Conservation (phyloP, 1,140 invertebrate genomes). For the Drosophila suzukii region DNA sequence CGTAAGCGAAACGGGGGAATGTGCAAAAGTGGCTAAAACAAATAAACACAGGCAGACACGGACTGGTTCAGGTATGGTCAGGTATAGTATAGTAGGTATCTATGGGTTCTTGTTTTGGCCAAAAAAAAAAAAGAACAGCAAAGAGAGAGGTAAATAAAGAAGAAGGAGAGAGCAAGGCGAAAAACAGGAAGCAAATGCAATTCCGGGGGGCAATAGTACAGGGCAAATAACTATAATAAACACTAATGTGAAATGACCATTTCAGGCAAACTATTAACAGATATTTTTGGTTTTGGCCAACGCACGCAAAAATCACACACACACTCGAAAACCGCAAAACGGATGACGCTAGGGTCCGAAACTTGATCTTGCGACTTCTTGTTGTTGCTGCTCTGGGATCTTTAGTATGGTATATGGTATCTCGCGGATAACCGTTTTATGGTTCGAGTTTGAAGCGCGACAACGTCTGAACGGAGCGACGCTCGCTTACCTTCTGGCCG, state of each 20-base stretch:
- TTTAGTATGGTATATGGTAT: slow-evolving; percentile 21
- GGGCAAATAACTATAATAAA: slow-evolving; percentile 21
- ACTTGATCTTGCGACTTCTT: slow-evolving; percentile 68
- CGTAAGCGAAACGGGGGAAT: slow-evolving; percentile 30
- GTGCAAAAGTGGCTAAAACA: slow-evolving; percentile 72
- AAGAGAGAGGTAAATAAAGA: neutral
- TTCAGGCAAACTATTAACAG: slow-evolving; percentile 32
- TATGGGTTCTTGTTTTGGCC: slow-evolving; percentile 56
- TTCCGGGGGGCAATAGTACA: slow-evolving; percentile 4
- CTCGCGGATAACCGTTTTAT: slow-evolving; percentile 15
- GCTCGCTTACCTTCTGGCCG: slow-evolving; percentile 75
- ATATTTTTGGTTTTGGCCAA: slow-evolving; percentile 42
- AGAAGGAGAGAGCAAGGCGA: slow-evolving; percentile 1
- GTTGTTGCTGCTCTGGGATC: slow-evolving; percentile 27
- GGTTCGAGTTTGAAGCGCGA: slow-evolving; percentile 51
- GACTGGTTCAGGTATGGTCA: slow-evolving; percentile 63
- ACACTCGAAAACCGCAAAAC: slow-evolving; percentile 38
- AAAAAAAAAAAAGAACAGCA: slow-evolving; percentile 44
- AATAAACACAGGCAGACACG: slow-evolving; percentile 57
- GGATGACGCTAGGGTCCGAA: slow-evolving; percentile 73
- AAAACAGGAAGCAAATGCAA: slow-evolving; percentile 12
- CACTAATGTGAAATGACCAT: slow-evolving; percentile 35
- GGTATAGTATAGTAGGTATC: slow-evolving; percentile 52
- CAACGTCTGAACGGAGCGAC: slow-evolving; percentile 72
- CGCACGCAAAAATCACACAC: slow-evolving; percentile 42